Percentiles rank a stretch among this genome's conserved stretches.
These are phyloP conservation scores for Limonius californicus DNA, from an alignment of 1,140 invertebrate species.

Conservation along the genomic window DNA sequence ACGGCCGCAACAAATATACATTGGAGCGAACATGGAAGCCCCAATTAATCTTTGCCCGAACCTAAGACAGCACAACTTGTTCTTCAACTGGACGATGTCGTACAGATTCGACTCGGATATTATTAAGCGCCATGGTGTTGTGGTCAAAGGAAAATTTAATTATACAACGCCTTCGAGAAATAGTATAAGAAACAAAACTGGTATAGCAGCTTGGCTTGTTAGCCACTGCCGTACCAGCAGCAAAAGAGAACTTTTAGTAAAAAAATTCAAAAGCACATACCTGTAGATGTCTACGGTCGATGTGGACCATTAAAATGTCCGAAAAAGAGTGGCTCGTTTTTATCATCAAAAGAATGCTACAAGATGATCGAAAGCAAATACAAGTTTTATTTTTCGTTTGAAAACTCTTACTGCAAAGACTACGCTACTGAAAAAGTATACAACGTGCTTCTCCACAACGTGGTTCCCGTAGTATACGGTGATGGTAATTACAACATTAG, in stretches of 20 bases:
- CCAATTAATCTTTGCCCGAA: not conserved
- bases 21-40: not conserved
- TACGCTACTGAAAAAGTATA: constrained; percentile 65
- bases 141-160: not conserved
- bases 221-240: constrained; percentile 57
- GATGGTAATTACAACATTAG: constrained; percentile 51
- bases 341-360: constrained; percentile 12
- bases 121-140: not conserved
- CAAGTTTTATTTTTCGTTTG: constrained; percentile 65
- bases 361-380: constrained; percentile 50
- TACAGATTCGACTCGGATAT: constrained; percentile 7
- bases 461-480: constrained; percentile 54
- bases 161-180: constrained; percentile 17
- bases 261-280: constrained; percentile 54
- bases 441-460: constrained; percentile 47
- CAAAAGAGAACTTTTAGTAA: constrained; percentile 52
- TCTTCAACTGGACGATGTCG: constrained; percentile 8
- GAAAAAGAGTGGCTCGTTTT: constrained; percentile 2
- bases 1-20: not conserved
- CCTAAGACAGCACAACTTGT: not conserved
- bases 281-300: constrained; percentile 66
- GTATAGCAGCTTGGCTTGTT: constrained; percentile 59
- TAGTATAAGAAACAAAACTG: constrained; percentile 42
- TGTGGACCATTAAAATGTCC: constrained; percentile 50
- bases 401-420: constrained; percentile 59